These are phyloP conservation scores for Cynocephalus volans DNA, from an alignment of 2,113 vertebrate genomes.

Conservation along the genomic window DNA sequence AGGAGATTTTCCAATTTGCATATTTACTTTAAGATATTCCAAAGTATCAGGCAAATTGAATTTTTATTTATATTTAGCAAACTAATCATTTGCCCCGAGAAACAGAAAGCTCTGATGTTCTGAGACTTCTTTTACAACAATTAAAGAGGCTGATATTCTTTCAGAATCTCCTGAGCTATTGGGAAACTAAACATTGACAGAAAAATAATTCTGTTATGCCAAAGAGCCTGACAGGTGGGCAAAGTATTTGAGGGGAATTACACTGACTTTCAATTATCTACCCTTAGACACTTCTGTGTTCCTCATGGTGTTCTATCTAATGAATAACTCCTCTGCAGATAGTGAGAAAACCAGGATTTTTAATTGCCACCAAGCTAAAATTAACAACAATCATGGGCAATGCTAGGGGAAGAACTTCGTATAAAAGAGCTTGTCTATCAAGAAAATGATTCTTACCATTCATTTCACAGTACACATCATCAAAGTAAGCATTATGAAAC, in stretches of 20 bases:
- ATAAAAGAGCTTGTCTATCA: slow-evolving; percentile 47
- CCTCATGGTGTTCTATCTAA: slow-evolving; percentile 60
- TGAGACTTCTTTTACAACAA: slow-evolving; percentile 66
- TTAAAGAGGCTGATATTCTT: slow-evolving; percentile 66
- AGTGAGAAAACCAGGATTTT: slow-evolving; percentile 67
- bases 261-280: slow-evolving; percentile 76
- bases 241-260: slow-evolving; percentile 65
- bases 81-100: slow-evolving; percentile 68
- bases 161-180: slow-evolving; percentile 55
- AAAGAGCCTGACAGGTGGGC: slow-evolving; percentile 73
- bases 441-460: not conserved
- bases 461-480: too few relatives aligned
- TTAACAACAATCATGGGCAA: slow-evolving; percentile 63
- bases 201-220: slow-evolving; percentile 72
- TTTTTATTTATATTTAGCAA: slow-evolving; percentile 80
- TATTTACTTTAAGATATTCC: slow-evolving; percentile 69
- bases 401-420: slow-evolving; percentile 29
- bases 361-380: slow-evolving; percentile 77
- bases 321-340: slow-evolving; percentile 77
- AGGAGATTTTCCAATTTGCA: slow-evolving; percentile 58
- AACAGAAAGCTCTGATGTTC: slow-evolving; percentile 59
- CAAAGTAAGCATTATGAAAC: not conserved
- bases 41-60: slow-evolving; percentile 65
- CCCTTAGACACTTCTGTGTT: slow-evolving; percentile 67
- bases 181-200: slow-evolving; percentile 71